Percentiles rank a stretch among this genome's conserved stretches.
phyloP scores from a whole-genome alignment of 2,888 invertebrate species.

The Leucophenga maculata region DNA sequence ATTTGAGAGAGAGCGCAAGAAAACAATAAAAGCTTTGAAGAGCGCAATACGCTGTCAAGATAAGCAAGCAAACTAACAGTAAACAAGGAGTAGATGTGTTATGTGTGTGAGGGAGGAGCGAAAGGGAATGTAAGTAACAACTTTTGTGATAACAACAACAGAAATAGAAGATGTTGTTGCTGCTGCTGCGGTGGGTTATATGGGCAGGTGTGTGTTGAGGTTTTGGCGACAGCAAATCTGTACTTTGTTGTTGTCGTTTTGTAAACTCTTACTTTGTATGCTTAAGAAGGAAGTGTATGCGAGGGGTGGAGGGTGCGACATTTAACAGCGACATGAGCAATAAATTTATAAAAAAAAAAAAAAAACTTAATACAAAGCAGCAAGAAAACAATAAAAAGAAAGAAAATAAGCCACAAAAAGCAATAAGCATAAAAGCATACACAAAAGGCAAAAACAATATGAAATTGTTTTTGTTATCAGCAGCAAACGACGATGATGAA shows the following conservation, averaged over 20 bases:
- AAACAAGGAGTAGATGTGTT: background rate
- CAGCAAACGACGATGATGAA: background rate
- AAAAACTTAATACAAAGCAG: constrained; percentile 7
- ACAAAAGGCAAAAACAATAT: background rate
- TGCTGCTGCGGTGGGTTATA: background rate
- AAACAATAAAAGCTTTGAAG: background rate
- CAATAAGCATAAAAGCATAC: background rate
- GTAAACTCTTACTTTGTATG: constrained; percentile 4
- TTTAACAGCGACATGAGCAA: constrained; percentile 13
- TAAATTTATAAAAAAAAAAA: constrained; percentile 8
- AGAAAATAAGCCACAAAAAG: background rate
- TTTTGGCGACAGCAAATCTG: background rate
- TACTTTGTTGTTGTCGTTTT: background rate
- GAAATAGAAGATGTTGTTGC: no score
- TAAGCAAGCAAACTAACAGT: background rate
- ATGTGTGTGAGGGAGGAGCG: background rate
- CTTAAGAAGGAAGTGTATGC: background rate
- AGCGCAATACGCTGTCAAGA: background rate
- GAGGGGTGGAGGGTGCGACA: background rate
- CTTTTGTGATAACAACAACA: background rate
- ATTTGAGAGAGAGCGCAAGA: background rate
- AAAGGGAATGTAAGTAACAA: background rate
- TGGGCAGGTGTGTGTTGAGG: background rate
- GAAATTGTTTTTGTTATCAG: constrained; percentile 27
- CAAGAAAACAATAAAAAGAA: background rate